Percentiles rank a stretch among this genome's conserved stretches.
phyloP scores from a whole-genome alignment of 2,113 vertebrate species.

The Paracanthobrama guichenoti region DNA sequence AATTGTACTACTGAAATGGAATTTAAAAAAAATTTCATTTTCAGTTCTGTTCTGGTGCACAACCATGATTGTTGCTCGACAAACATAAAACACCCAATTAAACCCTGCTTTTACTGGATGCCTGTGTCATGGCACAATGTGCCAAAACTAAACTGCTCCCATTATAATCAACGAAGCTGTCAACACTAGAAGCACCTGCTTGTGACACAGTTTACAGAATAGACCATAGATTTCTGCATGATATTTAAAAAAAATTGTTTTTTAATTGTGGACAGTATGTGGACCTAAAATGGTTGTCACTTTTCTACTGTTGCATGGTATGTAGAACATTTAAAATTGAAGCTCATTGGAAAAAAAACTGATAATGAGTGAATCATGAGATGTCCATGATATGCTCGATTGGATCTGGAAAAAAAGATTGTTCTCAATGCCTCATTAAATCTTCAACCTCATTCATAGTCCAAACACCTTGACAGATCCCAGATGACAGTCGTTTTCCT shows the following conservation, averaged over 20 bases:
- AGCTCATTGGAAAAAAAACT: background rate
- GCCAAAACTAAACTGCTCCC: background rate
- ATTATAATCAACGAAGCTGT: background rate
- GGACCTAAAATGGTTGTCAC: background rate
- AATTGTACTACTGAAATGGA: too few relatives aligned
- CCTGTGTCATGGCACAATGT: too few relatives aligned
- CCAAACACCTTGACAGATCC: background rate
- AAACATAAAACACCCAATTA: background rate
- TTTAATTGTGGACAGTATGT: background rate
- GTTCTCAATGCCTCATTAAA: conserved; percentile 27
- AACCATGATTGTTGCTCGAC: background rate
- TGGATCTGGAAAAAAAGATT: background rate
- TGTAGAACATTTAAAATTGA: background rate
- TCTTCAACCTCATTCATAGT: conserved; percentile 22
- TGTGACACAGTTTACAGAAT: background rate
- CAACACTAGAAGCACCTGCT: background rate
- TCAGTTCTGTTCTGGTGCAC: background rate
- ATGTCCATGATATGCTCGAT: background rate
- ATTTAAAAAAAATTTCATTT: background rate
- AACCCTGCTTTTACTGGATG: background rate
- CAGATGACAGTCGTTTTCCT: conserved; percentile 1
- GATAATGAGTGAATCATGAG: background rate
- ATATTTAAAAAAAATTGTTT: background rate
- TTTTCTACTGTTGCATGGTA: background rate
- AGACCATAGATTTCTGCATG: background rate